Evolutionary conservation across 2,113 vertebrate genomes (phyloP).

Genomic region (Sinocyclocheilus maitianheensis): DNA sequence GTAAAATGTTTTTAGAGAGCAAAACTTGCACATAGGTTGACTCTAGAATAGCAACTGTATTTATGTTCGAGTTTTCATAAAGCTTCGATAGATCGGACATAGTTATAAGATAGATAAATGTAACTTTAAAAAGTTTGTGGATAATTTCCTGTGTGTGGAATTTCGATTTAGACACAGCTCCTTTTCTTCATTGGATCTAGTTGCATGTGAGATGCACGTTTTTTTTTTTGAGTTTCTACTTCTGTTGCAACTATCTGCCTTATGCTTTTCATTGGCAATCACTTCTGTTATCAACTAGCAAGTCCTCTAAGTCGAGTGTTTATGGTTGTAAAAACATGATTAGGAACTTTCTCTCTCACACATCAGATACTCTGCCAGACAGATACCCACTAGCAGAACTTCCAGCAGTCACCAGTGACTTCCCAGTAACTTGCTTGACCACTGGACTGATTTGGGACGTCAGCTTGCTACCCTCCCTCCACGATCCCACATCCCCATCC

Average conservation of each 20-base stretch:
- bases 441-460: conserved; percentile 88
- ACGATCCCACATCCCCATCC: conserved; percentile 73
- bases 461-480: conserved; percentile 80
- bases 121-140: background rate
- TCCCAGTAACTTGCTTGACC: conserved; percentile 79
- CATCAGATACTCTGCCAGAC: conserved; percentile 79
- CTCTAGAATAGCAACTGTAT: background rate
- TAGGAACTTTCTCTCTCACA: conserved; percentile 45
- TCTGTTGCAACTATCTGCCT: background rate
- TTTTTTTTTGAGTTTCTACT: background rate
- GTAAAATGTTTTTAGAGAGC: background rate
- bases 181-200: background rate
- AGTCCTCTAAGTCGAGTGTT: too few species aligned
- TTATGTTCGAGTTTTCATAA: background rate
- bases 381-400: conserved; percentile 79
- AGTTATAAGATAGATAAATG: background rate
- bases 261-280: background rate
- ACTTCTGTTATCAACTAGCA: background rate
- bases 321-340: conserved; percentile 54
- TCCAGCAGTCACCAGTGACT: conserved; percentile 60
- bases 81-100: background rate
- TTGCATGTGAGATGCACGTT: conserved; percentile 7
- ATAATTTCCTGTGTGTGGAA: background rate
- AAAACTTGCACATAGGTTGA: background rate
- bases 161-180: background rate